These are phyloP conservation scores for Calvadosia cruxmelitensis DNA, from an alignment of 30 jellyfish, hydroid and myxozoan species.

Conservation along the genomic window DNA sequence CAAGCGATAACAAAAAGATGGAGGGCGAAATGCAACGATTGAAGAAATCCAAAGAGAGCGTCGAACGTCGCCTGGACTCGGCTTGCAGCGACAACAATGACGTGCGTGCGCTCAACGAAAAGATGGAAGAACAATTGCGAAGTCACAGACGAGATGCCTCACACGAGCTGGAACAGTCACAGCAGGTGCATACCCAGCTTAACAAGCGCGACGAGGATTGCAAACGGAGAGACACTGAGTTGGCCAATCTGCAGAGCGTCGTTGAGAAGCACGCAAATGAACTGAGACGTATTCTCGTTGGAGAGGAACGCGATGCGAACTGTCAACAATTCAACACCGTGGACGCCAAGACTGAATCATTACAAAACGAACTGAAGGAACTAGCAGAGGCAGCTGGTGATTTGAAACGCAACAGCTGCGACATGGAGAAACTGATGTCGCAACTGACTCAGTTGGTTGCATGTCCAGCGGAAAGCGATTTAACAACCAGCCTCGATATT, in stretches of 20 bases:
- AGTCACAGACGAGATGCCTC: background rate
- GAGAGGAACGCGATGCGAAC: background rate
- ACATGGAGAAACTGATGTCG: constrained; percentile 14
- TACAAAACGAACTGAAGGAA: background rate
- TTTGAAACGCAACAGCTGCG: background rate
- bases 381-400: background rate
- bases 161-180: background rate
- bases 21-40: constrained; percentile 29
- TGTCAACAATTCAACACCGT: background rate
- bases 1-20: constrained; percentile 63
- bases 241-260: background rate
- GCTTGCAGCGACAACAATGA: background rate
- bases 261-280: no score
- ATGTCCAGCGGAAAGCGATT: constrained; percentile 3
- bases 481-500: constrained; percentile 2
- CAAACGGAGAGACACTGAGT: background rate
- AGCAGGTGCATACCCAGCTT: background rate
- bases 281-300: background rate
- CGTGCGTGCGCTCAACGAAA: background rate
- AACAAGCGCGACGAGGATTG: background rate
- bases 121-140: background rate
- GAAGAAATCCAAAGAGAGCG: constrained; percentile 16
- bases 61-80: constrained; percentile 38
- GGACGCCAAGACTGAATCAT: background rate
- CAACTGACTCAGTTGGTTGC: constrained; percentile 3